Base-by-base conservation (phyloP, 2,797 vertebrate genomes). In the Etheostoma nigrum region DNA sequence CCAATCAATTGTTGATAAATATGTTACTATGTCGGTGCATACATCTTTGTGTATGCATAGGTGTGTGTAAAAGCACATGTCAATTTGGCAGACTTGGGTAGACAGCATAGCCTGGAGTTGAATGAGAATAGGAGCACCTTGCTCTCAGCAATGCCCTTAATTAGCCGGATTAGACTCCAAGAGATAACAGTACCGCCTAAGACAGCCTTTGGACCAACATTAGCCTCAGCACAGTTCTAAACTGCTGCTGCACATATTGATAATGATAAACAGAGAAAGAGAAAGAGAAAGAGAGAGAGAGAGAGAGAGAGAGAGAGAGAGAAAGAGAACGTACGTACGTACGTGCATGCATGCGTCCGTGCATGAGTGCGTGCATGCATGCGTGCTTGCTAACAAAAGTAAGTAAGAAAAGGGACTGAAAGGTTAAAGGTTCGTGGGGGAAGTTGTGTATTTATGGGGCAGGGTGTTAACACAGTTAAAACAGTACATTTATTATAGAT, bases 121-220 rank as follows among this genome's bases (percentile, higher is more conserved):
- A 81, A 91, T 90, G 88, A 88, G 88, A 93, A 93, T 93, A 93
- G 91, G 84, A 89, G 86, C 88, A 88, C 88, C 82, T 90, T 91
- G 84, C 90, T 91, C 83, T 75, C 69, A 89, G 92, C 85, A 42
- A 82, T 91, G 89, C 88, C 89, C 91, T 92, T 94, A 94, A 95
- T 95, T 94, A 94, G 86, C 86, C 25, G 75, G 87, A 93, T 94
- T 88, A 93, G 87, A 88, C 91, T 74, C 84, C 81, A 83, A 79
- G 82, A 93, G 89, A 92, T 92, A 91, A 90, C 78, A 75, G 81
- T 64, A 23, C 81, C 76, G 85, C 82, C 72, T 91, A 83, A 89
- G 82, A 85, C 83, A 86, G 89, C 77, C 74, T 92, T 89, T 90
- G 84, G 84, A 80, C 69, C 82, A 82, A 83, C 88, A 85, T 86